These are phyloP conservation scores for Drosophila meridiana DNA, from an alignment of 2,888 invertebrate species.

Conservation along the genomic window DNA sequence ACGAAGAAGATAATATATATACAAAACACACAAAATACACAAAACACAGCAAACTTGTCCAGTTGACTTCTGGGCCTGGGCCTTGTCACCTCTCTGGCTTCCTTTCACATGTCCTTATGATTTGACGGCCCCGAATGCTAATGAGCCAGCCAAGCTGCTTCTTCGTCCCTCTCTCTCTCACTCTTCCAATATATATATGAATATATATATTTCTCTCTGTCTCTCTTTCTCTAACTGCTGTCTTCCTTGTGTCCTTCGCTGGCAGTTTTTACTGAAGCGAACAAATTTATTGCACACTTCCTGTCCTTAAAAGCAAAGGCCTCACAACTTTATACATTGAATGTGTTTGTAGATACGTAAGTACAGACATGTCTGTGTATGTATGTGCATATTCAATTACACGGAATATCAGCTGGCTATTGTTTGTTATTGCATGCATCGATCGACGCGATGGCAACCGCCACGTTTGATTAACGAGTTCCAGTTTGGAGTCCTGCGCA, in stretches of 20 bases:
- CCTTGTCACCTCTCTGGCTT: conserved; percentile 61
- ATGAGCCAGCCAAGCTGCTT: conserved; percentile 55
- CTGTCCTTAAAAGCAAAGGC: conserved; percentile 51
- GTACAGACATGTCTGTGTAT: conserved; percentile 17
- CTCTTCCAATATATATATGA: not conserved
- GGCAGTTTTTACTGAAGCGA: conserved; percentile 45
- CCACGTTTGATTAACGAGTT: conserved; percentile 45
- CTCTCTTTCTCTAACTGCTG: not conserved
- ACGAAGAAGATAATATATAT: conserved; percentile 28
- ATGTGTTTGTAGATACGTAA: conserved; percentile 1
- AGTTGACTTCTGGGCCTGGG: conserved; percentile 42
- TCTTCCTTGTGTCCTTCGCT: conserved; percentile 42
- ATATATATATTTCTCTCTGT: not conserved
- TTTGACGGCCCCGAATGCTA: conserved; percentile 73
- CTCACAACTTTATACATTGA: conserved; percentile 20
- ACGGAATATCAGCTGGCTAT: conserved; percentile 61
- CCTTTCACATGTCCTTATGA: conserved; percentile 66
- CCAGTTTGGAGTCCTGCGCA: conserved; percentile 50
- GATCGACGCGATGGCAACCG: conserved; percentile 49
- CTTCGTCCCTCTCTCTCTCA: not conserved
- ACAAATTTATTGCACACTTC: conserved; percentile 73
- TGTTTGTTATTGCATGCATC: conserved; percentile 68
- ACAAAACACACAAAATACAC: conserved; percentile 33
- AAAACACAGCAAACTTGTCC: conserved; percentile 43
- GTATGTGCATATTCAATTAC: conserved; percentile 63